These are phyloP conservation scores for Philereme vetulata DNA, from an alignment of 2,888 invertebrate species.

Conservation along the genomic window DNA sequence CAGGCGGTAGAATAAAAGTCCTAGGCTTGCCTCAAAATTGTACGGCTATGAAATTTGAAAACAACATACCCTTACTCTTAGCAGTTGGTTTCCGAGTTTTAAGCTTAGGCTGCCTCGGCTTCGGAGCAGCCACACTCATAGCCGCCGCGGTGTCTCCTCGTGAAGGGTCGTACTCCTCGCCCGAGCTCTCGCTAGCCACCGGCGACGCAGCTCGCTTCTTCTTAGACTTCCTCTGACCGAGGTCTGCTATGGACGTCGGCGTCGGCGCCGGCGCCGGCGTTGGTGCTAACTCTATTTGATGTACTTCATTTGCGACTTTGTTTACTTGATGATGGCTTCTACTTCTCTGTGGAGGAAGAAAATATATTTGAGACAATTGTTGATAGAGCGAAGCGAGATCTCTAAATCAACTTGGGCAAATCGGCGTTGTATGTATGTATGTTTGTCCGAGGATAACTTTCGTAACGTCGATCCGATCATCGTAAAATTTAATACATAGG, in stretches of 20 bases:
- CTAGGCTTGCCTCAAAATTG: background rate
- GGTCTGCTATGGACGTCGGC: constrained; percentile 66
- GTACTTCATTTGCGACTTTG: constrained; percentile 16
- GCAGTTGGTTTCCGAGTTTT: constrained; percentile 63
- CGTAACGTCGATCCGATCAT: no score
- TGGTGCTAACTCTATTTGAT: constrained; percentile 14
- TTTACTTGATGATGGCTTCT: constrained; percentile 18
- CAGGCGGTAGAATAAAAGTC: no score
- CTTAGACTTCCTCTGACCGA: constrained; percentile 75
- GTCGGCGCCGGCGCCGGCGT: constrained; percentile 54
- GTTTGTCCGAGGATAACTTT: background rate
- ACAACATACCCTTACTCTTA: constrained; percentile 63
- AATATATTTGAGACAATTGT: background rate
- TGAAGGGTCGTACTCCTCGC: constrained; percentile 77
- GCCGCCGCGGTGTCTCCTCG: constrained; percentile 69
- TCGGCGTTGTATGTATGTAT: no score
- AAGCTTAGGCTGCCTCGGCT: constrained; percentile 61
- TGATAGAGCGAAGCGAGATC: no score
- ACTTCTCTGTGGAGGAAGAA: constrained; percentile 20
- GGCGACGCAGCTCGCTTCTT: constrained; percentile 75
- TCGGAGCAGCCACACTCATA: constrained; percentile 74
- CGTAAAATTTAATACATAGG: no score
- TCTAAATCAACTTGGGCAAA: no score
- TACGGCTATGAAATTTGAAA: background rate
- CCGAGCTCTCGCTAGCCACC: constrained; percentile 71